Conservation (phyloP, 2,888 invertebrate species). For the Venustoraphidia nigricollis region DNA sequence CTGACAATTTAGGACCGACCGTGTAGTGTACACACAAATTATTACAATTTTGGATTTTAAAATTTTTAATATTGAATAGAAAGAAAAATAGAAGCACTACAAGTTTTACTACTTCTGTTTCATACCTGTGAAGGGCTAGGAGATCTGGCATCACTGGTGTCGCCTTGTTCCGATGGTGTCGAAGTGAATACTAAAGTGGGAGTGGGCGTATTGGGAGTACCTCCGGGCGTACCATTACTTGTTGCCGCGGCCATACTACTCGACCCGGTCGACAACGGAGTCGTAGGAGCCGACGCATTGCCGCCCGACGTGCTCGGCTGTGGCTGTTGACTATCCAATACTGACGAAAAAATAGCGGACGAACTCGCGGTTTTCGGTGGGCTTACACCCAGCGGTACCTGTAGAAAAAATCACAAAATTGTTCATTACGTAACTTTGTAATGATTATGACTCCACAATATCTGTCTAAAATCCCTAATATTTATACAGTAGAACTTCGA, state of each 20-base stretch:
- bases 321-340: constrained; percentile 31
- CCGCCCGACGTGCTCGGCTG: constrained; percentile 20
- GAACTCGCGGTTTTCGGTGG: constrained; percentile 38
- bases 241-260: constrained; percentile 24
- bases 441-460: too few relatives aligned
- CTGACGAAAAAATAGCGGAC: constrained; percentile 31
- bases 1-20: neutral
- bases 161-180: constrained; percentile 31
- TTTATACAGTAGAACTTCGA: too few relatives aligned
- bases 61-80: too few relatives aligned
- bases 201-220: constrained; percentile 18
- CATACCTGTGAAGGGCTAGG: constrained; percentile 18
- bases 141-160: constrained; percentile 23
- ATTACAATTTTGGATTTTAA: too few relatives aligned
- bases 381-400: constrained; percentile 35
- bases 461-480: too few relatives aligned
- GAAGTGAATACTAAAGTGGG: constrained; percentile 29
- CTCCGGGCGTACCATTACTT: constrained; percentile 22
- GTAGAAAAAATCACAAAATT: constrained; percentile 2
- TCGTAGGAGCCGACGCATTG: constrained; percentile 20
- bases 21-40: too few relatives aligned
- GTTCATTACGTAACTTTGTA: neutral
- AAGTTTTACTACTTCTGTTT: too few relatives aligned
- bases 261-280: constrained; percentile 11
- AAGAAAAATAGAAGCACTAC: too few relatives aligned